phyloP scores from a whole-genome alignment of 2,888 invertebrate genomes.

The Drosophila maculinotata region DNA sequence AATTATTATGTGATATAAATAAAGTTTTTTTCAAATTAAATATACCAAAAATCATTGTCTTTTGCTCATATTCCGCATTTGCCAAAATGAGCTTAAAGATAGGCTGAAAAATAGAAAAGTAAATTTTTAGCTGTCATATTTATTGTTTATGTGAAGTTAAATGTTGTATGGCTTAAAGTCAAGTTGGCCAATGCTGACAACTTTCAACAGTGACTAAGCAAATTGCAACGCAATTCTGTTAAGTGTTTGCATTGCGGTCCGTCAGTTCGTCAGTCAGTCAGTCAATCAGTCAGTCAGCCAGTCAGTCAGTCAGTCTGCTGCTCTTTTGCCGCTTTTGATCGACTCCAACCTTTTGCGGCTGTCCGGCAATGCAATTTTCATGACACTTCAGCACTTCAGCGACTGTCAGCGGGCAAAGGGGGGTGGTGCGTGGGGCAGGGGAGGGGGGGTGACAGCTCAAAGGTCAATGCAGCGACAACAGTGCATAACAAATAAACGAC shows the following conservation, averaged over 20 bases:
- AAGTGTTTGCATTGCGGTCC: slow-evolving; percentile 1
- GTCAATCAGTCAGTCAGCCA: too few species aligned
- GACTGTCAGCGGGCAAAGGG: slow-evolving; percentile 1
- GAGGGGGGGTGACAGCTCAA: slow-evolving; percentile 10
- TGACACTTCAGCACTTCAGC: slow-evolving; percentile 44
- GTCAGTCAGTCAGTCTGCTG: too few species aligned
- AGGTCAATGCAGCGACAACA: slow-evolving; percentile 35
- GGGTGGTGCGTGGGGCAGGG: neutral
- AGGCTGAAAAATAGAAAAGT: too few species aligned
- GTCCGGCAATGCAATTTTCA: slow-evolving; percentile 47
- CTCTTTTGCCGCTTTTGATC: too few species aligned
- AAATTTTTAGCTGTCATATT: slow-evolving; percentile 4
- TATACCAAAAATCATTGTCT: too few species aligned
- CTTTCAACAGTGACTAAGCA: slow-evolving; percentile 1
- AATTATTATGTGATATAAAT: too few species aligned
- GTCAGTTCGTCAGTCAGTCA: too few species aligned
- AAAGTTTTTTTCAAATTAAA: too few species aligned
- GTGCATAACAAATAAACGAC: slow-evolving; percentile 24
- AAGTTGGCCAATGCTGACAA: neutral
- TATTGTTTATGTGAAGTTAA: slow-evolving; percentile 4
- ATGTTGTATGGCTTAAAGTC: slow-evolving; percentile 8
- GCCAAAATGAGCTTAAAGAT: too few species aligned
- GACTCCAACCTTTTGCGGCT: slow-evolving; percentile 7
- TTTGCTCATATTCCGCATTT: too few species aligned
- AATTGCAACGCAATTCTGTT: slow-evolving; percentile 3